Evolutionary conservation across 2,888 invertebrate species (phyloP).

Genomic region (Molanna angustata): DNA sequence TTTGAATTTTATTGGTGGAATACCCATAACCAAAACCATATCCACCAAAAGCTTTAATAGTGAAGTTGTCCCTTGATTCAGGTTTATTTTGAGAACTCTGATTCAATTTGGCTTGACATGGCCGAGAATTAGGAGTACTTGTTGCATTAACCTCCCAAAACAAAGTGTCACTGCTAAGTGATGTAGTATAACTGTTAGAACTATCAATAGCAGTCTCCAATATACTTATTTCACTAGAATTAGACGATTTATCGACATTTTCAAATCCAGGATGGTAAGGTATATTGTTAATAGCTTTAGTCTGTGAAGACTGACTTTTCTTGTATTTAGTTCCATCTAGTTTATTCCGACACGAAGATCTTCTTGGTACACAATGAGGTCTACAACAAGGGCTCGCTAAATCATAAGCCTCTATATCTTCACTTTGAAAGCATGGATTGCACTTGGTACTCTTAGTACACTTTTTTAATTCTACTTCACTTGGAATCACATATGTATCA

Average conservation of each 20-base stretch:
- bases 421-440: conserved; percentile 67
- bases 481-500: too few species aligned
- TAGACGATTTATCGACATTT: conserved; percentile 64
- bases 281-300: conserved; percentile 34
- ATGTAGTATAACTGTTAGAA: conserved; percentile 80
- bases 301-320: conserved; percentile 53
- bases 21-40: conserved; percentile 81
- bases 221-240: conserved; percentile 71
- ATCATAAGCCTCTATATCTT: conserved; percentile 81
- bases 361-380: conserved; percentile 77
- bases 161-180: conserved; percentile 80
- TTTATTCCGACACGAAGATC: conserved; percentile 28
- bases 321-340: conserved; percentile 47
- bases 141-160: conserved; percentile 69
- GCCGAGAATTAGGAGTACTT: neutral
- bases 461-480: too few species aligned
- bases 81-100: conserved; percentile 57
- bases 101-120: conserved; percentile 15
- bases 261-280: too few species aligned
- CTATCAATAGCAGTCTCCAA: conserved; percentile 60
- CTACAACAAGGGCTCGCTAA: conserved; percentile 84
- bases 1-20: conserved; percentile 42
- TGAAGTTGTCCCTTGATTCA: conserved; percentile 87
- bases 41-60: conserved; percentile 81
- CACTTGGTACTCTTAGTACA: conserved; percentile 54